Percentiles rank a stretch among this genome's conserved stretches.
Evolutionary conservation across 2,113 vertebrate species (phyloP).

Genomic region (Lathamus discolor): DNA sequence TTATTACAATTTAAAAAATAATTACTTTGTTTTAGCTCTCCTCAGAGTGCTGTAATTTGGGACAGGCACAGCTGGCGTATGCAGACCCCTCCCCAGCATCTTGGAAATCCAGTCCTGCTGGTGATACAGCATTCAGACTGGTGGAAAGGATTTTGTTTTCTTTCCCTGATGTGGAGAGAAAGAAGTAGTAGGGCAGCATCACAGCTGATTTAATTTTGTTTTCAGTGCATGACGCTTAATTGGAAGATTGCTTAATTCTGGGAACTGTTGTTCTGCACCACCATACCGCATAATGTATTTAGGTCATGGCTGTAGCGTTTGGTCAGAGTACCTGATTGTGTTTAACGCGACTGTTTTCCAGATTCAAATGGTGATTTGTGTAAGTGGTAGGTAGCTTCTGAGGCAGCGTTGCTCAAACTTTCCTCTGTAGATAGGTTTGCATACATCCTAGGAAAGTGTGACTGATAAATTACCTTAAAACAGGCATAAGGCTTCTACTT

Average conservation of each 20-base stretch:
- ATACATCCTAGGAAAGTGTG: not conserved
- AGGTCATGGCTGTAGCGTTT: slow-evolving; percentile 27
- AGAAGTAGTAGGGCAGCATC: not conserved
- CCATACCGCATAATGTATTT: slow-evolving; percentile 32
- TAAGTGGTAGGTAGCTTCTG: not conserved
- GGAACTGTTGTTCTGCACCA: slow-evolving; percentile 29
- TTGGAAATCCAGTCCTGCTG: not conserved
- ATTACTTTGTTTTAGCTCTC: not conserved
- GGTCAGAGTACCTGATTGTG: slow-evolving; percentile 2
- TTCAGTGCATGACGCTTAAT: slow-evolving; percentile 37
- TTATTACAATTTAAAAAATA: not conserved
- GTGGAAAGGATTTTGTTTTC: not conserved
- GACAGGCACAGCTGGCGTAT: not conserved
- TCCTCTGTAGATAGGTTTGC: not conserved
- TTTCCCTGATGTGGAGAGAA: not conserved
- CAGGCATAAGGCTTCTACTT: not conserved
- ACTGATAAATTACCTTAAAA: not conserved
- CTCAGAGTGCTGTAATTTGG: not conserved
- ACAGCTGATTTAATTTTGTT: slow-evolving; percentile 45
- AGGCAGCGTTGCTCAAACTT: not conserved
- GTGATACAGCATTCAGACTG: not conserved
- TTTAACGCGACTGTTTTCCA: not conserved
- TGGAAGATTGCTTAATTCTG: slow-evolving; percentile 57
- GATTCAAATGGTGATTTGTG: not conserved
- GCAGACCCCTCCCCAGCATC: not conserved